Evolutionary conservation across 2,113 vertebrate species (phyloP).

Genomic region (Falco punctatus): DNA sequence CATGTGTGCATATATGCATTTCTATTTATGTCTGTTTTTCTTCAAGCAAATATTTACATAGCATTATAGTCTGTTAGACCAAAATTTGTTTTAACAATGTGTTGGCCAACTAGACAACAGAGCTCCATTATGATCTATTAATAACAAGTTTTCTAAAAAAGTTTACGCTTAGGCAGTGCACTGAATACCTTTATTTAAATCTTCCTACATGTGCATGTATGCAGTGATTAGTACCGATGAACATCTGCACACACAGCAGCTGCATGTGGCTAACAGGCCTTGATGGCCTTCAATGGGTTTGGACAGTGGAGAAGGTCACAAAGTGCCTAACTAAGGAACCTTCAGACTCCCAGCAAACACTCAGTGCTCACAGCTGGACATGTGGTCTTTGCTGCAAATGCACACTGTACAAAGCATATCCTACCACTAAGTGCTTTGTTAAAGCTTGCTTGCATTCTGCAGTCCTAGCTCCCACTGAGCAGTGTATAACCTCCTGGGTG

Average conservation of each 20-base stretch:
- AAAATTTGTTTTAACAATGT: neutral
- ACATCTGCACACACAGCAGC: neutral
- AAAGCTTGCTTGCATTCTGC: neutral
- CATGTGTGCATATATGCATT: too few relatives aligned
- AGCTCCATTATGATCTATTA: neutral
- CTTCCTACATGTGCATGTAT: accelerated
- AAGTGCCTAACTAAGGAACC: neutral
- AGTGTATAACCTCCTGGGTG: neutral
- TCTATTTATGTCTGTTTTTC: neutral
- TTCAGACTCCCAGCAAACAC: neutral
- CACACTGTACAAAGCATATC: neutral
- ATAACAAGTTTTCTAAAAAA: neutral
- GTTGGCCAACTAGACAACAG: neutral
- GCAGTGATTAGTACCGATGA: neutral
- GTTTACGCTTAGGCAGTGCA: neutral
- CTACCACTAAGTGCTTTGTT: neutral
- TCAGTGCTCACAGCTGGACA: neutral
- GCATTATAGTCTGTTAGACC: neutral
- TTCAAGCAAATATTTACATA: neutral
- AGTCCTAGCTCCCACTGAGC: neutral
- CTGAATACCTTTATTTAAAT: neutral
- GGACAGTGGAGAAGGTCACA: neutral
- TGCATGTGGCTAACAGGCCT: neutral
- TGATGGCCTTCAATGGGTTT: neutral
- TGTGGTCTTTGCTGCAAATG: accelerated